A percentile compares a stretch with the other conserved stretches of the same genome.
Conservation (phyloP, 2,113 vertebrate genomes). For the Osmerus mordax region DNA sequence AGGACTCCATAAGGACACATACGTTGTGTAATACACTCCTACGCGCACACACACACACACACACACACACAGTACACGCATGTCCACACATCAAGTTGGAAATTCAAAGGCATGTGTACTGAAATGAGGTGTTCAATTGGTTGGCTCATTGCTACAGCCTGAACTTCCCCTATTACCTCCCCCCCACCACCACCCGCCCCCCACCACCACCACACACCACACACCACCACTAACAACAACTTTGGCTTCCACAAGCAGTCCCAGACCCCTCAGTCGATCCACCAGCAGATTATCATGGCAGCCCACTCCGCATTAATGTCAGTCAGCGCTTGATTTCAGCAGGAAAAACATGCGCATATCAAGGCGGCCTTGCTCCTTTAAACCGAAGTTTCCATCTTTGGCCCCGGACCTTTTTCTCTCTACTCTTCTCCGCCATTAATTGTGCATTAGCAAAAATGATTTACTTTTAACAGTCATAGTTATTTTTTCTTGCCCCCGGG, state of each 20-base stretch:
- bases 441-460: slow-evolving; percentile 99
- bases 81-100: no score
- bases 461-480: slow-evolving; percentile 99
- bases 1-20: no score
- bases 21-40: no score
- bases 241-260: no score
- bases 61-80: no score
- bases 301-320: slow-evolving; percentile 78
- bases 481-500: slow-evolving; percentile 99
- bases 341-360: slow-evolving; percentile 74
- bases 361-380: slow-evolving; percentile 84
- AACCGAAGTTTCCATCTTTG: slow-evolving; percentile 91
- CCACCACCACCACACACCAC: slow-evolving; percentile 20
- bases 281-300: slow-evolving; percentile 79
- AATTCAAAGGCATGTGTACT: no score
- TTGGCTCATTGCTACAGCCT: no score
- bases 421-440: slow-evolving; percentile 93
- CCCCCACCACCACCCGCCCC: slow-evolving; percentile 34
- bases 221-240: neutral
- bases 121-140: no score
- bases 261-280: slow-evolving; percentile 72
- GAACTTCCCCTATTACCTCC: slow-evolving; percentile 76
- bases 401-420: slow-evolving; percentile 77
- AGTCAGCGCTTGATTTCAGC: slow-evolving; percentile 75
- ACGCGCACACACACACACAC: no score